Evolutionary conservation across 2,797 vertebrate genomes (phyloP), one percentile per base, ranked within the genome.

Genomic region (Lepus oiostolus): DNA sequence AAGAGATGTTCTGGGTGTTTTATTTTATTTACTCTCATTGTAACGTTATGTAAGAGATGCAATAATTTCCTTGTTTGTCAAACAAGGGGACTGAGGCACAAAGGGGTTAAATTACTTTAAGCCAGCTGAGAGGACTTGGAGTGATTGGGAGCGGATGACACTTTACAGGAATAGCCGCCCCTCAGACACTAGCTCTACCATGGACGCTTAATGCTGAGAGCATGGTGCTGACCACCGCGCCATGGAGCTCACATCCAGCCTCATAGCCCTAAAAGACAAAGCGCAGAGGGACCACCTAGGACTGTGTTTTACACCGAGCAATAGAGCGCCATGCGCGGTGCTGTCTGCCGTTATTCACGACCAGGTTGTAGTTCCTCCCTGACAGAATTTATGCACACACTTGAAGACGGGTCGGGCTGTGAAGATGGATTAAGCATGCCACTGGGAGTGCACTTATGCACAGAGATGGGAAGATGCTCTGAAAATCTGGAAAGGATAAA

Each of bases 381-480:
- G 91, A 83, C 93, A 96, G 96, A 93, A 96, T 96, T 96, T 96
- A 97, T 95, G 94, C 47, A 42, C 70, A 91, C 14, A 54, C 96
- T 95, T 91, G 84, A 96, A 96, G 95, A 91, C 38, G 68, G 5
- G 92, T 42, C 60, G 86, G 90, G 54, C 89, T 62, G 30, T 58
- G 81, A 93, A 95, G 96, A 97, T 58, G 58, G 93, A 95, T 95
- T 76, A 81, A 95, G 93, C 94, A 85, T 17, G 90, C 95, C 85
- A 93, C 71, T 83, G 90, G 85, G 90, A 97, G 28, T 35, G 72
- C 42, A 62, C 85, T 75, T 91, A 85, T 68, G 88, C 62, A 63
- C 22, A 7, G 83, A 95, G 88, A 95, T 0, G 12, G 63, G 63
- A 91, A 32, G 88, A 96, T 74, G 90, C 74, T 89, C 75, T 63